A percentile compares a stretch with the other conserved stretches of the same genome.
Evolutionary conservation across 2,888 invertebrate genomes (phyloP).

Genomic region (Abrostola tripartita): DNA sequence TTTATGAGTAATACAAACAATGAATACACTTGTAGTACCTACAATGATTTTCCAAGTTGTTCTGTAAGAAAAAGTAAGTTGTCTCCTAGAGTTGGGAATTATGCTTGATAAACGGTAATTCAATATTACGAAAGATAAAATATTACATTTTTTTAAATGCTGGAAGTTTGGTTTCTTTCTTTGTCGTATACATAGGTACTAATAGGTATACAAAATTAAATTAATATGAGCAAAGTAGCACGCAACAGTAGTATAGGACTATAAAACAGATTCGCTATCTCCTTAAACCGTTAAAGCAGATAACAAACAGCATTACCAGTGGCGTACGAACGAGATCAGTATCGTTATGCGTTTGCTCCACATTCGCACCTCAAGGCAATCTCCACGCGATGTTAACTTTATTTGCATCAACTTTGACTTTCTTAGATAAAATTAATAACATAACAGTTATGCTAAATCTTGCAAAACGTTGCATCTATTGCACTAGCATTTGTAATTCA

Average conservation of each 20-base stretch:
- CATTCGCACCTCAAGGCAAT: slow-evolving; percentile 62
- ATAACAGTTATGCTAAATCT: background rate
- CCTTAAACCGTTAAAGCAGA: slow-evolving; percentile 15
- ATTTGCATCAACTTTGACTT: slow-evolving; percentile 29
- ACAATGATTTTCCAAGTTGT: too few relatives aligned
- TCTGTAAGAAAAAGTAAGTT: too few relatives aligned
- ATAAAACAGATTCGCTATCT: slow-evolving; percentile 6
- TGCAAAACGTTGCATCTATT: too few relatives aligned
- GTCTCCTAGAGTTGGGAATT: too few relatives aligned
- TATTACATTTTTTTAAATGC: too few relatives aligned
- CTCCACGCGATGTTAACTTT: slow-evolving; percentile 39
- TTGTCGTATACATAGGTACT: too few relatives aligned
- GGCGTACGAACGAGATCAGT: slow-evolving; percentile 47
- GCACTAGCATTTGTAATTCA: too few relatives aligned
- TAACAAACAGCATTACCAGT: slow-evolving; percentile 28
- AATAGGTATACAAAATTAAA: too few relatives aligned
- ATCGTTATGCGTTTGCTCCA: slow-evolving; percentile 61
- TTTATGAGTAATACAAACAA: background rate
- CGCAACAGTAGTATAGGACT: background rate
- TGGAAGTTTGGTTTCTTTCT: too few relatives aligned
- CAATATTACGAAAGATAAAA: too few relatives aligned
- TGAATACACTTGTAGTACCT: background rate
- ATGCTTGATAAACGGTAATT: too few relatives aligned
- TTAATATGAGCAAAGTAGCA: too few relatives aligned
- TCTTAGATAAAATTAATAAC: slow-evolving; percentile 26